phyloP scores from a whole-genome alignment of 2,113 vertebrate species.

The Chaetodon auriga region DNA sequence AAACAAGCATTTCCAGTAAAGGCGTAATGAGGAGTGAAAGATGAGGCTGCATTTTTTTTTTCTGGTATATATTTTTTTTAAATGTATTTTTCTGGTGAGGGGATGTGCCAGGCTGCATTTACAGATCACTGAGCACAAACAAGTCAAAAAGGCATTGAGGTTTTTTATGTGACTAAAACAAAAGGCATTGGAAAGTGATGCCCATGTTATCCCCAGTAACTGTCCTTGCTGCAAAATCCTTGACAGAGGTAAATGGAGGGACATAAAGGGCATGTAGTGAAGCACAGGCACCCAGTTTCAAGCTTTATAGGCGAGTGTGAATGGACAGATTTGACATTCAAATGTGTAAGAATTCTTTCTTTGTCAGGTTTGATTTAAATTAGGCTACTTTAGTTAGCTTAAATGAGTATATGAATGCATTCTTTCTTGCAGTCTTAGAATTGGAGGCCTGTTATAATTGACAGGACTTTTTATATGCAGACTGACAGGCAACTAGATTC shows the following conservation, averaged over 20 bases:
- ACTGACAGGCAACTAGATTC: not conserved
- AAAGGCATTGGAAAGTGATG: constrained; percentile 8
- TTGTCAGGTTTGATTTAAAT: not conserved
- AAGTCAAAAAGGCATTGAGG: constrained; percentile 3
- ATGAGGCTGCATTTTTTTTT: not conserved
- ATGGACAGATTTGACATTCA: not conserved
- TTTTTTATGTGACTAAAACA: constrained; percentile 6
- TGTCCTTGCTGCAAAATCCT: constrained; percentile 38
- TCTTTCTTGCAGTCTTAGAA: not conserved
- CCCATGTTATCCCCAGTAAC: not conserved
- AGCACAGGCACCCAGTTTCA: not conserved
- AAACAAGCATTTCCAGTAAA: not conserved
- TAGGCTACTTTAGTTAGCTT: not conserved
- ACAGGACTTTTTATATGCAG: not conserved
- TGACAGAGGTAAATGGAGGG: not conserved
- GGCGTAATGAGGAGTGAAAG: not conserved
- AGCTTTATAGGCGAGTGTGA: not conserved
- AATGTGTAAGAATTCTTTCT: not conserved
- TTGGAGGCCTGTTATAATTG: not conserved
- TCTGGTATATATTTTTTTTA: not conserved
- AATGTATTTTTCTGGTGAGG: not conserved
- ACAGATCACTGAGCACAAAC: constrained; percentile 5
- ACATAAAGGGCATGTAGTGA: constrained; percentile 10
- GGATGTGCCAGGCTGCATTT: not conserved
- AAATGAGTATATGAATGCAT: too few relatives aligned